Percentiles rank a stretch among this genome's conserved stretches.
These are phyloP conservation scores for Mungos mungo DNA, from an alignment of 2,113 vertebrate genomes.

Conservation along the genomic window DNA sequence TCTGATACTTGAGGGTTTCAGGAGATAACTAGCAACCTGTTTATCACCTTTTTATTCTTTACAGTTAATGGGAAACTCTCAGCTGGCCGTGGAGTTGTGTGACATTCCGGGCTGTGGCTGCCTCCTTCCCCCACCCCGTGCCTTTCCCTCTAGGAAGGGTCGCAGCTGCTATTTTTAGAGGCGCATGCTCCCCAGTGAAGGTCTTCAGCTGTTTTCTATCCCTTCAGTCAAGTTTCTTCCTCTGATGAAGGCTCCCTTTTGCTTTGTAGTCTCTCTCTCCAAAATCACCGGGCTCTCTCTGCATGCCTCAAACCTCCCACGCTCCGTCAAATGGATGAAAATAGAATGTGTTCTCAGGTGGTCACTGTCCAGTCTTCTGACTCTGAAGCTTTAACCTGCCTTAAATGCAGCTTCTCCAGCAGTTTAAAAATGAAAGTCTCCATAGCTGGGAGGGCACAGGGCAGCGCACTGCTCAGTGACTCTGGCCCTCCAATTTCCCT, in stretches of 20 bases:
- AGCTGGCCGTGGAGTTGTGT: neutral
- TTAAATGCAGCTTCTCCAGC: neutral
- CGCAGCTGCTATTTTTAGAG: neutral
- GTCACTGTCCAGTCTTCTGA: neutral
- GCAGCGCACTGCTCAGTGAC: neutral
- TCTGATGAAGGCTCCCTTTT: neutral
- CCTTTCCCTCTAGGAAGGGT: neutral
- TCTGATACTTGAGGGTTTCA: neutral
- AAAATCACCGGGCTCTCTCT: neutral
- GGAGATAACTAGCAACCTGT: neutral
- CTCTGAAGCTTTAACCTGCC: neutral
- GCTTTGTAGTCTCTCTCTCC: neutral
- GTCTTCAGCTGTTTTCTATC: neutral
- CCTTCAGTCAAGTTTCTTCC: neutral
- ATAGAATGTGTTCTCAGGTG: neutral
- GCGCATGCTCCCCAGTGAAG: fast-evolving
- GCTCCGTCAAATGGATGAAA: neutral
- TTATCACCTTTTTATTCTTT: neutral
- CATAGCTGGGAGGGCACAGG: neutral
- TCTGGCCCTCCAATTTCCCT: neutral
- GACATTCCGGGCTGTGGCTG: fast-evolving
- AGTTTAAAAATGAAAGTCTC: neutral
- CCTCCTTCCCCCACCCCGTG: neutral
- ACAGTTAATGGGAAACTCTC: neutral
- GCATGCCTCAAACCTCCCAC: neutral